A percentile compares a stretch with the other conserved stretches of the same genome.
These are phyloP conservation scores for Helicoverpa assulta DNA, from an alignment of 2,888 invertebrate species.

Conservation along the genomic window DNA sequence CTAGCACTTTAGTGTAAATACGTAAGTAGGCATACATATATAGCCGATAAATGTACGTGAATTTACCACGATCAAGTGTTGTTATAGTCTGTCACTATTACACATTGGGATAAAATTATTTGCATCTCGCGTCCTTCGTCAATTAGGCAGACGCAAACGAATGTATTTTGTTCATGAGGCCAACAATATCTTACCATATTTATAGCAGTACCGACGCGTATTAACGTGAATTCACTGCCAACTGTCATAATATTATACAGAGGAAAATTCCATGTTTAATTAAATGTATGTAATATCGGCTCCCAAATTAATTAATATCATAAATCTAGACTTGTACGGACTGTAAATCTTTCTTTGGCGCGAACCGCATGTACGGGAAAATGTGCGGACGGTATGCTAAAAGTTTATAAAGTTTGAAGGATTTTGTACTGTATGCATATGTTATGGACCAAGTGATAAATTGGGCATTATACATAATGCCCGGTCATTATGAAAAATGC, in stretches of 20 bases:
- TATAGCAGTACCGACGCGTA: conserved; percentile 1
- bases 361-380: conserved; percentile 13
- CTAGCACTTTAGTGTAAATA: not conserved
- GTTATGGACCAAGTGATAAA: too few relatives aligned
- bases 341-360: conserved; percentile 50
- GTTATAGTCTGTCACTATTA: conserved; percentile 4
- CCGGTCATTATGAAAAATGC: too few relatives aligned
- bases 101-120: conserved; percentile 14
- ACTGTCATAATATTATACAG: conserved; percentile 10
- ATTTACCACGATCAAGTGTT: conserved; percentile 9
- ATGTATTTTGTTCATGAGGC: not conserved
- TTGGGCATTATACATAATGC: too few relatives aligned
- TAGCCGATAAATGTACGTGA: not conserved
- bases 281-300: conserved; percentile 30
- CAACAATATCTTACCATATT: conserved; percentile 3
- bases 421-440: conserved; percentile 21
- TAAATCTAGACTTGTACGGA: conserved; percentile 55
- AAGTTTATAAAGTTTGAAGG: conserved; percentile 31
- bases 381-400: conserved; percentile 1
- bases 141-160: not conserved
- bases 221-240: conserved; percentile 16
- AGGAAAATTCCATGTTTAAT: conserved; percentile 23
- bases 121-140: conserved; percentile 5
- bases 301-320: conserved; percentile 54
- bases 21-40: not conserved